These are phyloP conservation scores for Sebastes hubbsi DNA, from an alignment of 2,797 vertebrate genomes.

Conservation along the genomic window DNA sequence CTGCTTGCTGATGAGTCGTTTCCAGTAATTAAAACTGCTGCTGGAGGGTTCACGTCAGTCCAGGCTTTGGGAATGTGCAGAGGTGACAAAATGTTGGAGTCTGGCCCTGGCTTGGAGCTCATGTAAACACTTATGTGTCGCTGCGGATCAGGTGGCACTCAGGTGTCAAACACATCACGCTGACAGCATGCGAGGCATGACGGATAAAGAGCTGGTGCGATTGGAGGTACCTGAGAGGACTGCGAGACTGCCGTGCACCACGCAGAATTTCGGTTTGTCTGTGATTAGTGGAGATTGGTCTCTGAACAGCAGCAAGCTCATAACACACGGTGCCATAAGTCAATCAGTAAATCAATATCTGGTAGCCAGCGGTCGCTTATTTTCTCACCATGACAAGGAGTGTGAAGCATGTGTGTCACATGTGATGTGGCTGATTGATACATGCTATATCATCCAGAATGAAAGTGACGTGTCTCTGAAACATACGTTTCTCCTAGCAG, in stretches of 20 bases:
- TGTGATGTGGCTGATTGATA: not conserved
- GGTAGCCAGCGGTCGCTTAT: constrained; percentile 28
- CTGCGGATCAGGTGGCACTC: constrained; percentile 17
- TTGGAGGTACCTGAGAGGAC: constrained; percentile 5
- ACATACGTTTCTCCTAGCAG: not conserved
- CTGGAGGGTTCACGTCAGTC: not conserved
- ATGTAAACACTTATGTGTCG: constrained; percentile 14
- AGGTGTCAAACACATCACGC: constrained; percentile 18
- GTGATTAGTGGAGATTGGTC: constrained; percentile 34
- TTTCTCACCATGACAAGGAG: constrained; percentile 45
- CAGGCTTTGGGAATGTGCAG: constrained; percentile 41
- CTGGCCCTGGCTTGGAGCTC: not conserved
- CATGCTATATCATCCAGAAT: not conserved
- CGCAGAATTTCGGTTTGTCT: constrained; percentile 4
- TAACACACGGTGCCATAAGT: constrained; percentile 35
- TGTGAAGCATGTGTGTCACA: constrained; percentile 16
- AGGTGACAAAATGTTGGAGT: constrained; percentile 46
- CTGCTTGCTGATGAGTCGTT: constrained; percentile 44
- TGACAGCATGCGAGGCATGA: constrained; percentile 22
- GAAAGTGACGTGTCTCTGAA: not conserved
- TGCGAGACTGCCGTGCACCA: not conserved
- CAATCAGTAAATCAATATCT: constrained; percentile 56
- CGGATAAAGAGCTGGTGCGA: not conserved
- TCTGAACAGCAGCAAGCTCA: constrained; percentile 35
- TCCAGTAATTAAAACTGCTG: constrained; percentile 48